These are phyloP conservation scores for Athalia cordata DNA, from an alignment of 2,888 invertebrate genomes.

Conservation along the genomic window DNA sequence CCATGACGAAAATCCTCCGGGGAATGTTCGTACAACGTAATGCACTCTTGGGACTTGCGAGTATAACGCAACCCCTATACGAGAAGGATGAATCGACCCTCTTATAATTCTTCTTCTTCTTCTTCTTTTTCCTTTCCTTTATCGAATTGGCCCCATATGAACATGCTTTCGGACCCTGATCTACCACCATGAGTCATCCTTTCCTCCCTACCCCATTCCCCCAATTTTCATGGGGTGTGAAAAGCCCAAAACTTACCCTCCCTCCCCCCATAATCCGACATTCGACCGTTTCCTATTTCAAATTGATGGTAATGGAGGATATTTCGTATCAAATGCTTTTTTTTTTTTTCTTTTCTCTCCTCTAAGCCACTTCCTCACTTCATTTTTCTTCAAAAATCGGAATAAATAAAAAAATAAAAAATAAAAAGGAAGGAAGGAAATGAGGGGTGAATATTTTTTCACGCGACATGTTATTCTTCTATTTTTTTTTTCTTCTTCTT, in stretches of 20 bases:
- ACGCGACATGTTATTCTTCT: neutral
- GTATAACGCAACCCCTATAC: neutral
- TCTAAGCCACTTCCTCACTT: no score
- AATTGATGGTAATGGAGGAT: no score
- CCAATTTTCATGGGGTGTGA: constrained; percentile 23
- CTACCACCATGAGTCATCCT: constrained; percentile 14
- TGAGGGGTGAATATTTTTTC: no score
- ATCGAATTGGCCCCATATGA: constrained; percentile 18
- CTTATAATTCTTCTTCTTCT: neutral
- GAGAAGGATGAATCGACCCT: neutral
- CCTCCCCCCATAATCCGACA: neutral
- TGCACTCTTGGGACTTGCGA: constrained; percentile 24
- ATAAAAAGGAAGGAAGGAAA: no score
- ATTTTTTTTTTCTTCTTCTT: neutral
- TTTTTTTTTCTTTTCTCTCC: no score
- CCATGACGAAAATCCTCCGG: constrained; percentile 11
- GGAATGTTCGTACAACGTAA: constrained; percentile 22
- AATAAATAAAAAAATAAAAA: no score
- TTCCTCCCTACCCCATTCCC: neutral
- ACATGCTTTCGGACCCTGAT: neutral
- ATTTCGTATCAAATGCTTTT: no score
- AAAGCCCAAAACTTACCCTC: constrained; percentile 6
- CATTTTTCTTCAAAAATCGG: no score
- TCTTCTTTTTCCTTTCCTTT: neutral
- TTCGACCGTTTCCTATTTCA: no score